phyloP scores from a whole-genome alignment of 2,888 invertebrate species.

The Drosophila pullipes region DNA sequence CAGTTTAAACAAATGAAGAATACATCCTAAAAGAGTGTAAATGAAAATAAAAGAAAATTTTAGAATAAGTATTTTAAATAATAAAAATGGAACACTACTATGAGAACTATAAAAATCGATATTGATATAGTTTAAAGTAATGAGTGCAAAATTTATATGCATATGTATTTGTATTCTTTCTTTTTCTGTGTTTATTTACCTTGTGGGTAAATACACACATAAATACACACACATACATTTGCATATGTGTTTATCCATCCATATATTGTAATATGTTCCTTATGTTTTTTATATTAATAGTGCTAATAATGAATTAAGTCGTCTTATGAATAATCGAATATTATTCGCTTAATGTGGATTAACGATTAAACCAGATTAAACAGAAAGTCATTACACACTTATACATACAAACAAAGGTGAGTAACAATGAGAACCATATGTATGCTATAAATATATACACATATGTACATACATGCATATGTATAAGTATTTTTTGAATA shows the following conservation, averaged over 20 bases:
- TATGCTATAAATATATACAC: not conserved
- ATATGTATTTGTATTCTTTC: conserved; percentile 5
- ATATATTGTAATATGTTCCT: not conserved
- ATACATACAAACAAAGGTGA: conserved; percentile 22
- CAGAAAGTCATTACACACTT: conserved; percentile 1
- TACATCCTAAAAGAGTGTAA: conserved; percentile 2
- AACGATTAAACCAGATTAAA: conserved; percentile 10
- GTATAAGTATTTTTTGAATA: not conserved
- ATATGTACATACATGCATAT: not conserved
- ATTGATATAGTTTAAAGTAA: conserved; percentile 40
- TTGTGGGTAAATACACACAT: not conserved
- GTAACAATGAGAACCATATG: conserved; percentile 9
- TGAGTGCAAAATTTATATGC: conserved; percentile 1
- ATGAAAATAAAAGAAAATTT: conserved; percentile 6
- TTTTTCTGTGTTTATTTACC: conserved; percentile 1
- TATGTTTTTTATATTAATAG: conserved; percentile 8
- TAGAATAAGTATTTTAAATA: conserved; percentile 11
- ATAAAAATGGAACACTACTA: conserved; percentile 10
- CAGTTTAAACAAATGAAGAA: not conserved
- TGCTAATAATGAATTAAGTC: conserved; percentile 21
- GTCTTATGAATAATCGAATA: conserved; percentile 1
- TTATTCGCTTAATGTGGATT: conserved; percentile 15
- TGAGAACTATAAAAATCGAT: conserved; percentile 54
- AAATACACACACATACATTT: conserved; percentile 2
- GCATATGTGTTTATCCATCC: not conserved